Conservation (phyloP, 2,113 vertebrate genomes). For the Phaethon lepturus region DNA sequence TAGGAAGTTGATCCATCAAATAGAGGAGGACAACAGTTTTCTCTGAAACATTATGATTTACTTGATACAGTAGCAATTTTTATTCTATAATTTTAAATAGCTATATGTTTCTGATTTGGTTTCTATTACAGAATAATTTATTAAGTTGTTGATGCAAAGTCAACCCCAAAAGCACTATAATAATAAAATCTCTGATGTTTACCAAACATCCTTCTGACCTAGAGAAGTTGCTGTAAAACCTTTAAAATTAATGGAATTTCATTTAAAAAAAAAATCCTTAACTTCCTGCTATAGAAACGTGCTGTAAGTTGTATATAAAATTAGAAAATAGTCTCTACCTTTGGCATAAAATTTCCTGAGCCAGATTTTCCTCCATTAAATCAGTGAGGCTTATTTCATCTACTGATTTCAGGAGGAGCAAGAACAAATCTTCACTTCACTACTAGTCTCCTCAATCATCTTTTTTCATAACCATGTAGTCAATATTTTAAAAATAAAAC, state of each 20-base stretch:
- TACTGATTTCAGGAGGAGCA: background rate
- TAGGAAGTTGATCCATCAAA: background rate
- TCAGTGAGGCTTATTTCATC: background rate
- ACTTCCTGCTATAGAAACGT: background rate
- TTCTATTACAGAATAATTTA: background rate
- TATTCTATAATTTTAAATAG: background rate
- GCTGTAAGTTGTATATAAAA: background rate
- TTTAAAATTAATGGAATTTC: background rate
- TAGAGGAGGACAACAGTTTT: background rate
- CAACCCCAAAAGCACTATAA: background rate
- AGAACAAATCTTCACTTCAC: background rate
- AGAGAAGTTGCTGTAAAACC: background rate
- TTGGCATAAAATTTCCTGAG: background rate
- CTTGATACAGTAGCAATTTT: background rate
- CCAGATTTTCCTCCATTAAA: background rate
- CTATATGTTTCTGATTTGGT: background rate
- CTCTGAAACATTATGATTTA: background rate
- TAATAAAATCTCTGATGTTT: background rate
- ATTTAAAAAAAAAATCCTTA: background rate
- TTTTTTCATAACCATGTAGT: background rate
- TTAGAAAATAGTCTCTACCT: background rate
- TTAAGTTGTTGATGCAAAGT: background rate
- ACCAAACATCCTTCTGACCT: background rate
- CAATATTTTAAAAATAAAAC: slow-evolving; percentile 55
- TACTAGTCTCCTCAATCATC: background rate